Conservation (phyloP, 64 coral and sea anemone genomes). For the Stylophora pistillata region DNA sequence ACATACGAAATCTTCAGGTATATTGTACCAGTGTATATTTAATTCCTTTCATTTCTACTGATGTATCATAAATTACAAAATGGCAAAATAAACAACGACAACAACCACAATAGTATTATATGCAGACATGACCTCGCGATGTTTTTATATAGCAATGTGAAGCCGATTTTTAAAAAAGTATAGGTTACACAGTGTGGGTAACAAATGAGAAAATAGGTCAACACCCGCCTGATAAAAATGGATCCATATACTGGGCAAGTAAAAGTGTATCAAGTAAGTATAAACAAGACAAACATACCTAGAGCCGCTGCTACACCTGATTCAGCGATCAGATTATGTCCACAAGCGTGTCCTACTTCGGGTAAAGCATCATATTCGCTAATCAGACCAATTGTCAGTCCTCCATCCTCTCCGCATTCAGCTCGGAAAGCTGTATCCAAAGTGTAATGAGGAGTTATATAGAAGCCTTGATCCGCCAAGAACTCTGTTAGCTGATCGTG, state of each 20-base stretch:
- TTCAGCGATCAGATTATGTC: conserved; percentile 87
- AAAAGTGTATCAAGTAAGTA: neutral
- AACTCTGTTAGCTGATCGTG: conserved; percentile 59
- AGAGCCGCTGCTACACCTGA: conserved; percentile 71
- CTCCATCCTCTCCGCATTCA: conserved; percentile 39
- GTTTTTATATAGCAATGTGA: too few relatives aligned
- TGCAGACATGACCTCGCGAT: too few relatives aligned
- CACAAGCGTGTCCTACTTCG: conserved; percentile 83
- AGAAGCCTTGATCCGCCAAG: conserved; percentile 42
- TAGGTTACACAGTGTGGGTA: too few relatives aligned
- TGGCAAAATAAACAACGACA: too few relatives aligned
- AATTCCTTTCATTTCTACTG: too few relatives aligned
- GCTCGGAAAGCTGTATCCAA: conserved; percentile 66
- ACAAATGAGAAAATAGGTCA: too few relatives aligned
- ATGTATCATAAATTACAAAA: too few relatives aligned
- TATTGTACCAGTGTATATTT: too few relatives aligned
- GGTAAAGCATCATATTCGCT: conserved; percentile 88
- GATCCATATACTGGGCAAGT: neutral
- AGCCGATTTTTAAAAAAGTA: too few relatives aligned
- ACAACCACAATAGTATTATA: too few relatives aligned
- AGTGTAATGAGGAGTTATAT: conserved; percentile 34
- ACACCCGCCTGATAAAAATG: too few relatives aligned
- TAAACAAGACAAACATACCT: conserved; percentile 18
- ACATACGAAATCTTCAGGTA: too few relatives aligned
- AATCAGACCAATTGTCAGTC: conserved; percentile 73